A percentile compares a stretch with the other conserved stretches of the same genome.
phyloP scores from a whole-genome alignment of 2,888 invertebrate species.

The Copidosoma aretas region DNA sequence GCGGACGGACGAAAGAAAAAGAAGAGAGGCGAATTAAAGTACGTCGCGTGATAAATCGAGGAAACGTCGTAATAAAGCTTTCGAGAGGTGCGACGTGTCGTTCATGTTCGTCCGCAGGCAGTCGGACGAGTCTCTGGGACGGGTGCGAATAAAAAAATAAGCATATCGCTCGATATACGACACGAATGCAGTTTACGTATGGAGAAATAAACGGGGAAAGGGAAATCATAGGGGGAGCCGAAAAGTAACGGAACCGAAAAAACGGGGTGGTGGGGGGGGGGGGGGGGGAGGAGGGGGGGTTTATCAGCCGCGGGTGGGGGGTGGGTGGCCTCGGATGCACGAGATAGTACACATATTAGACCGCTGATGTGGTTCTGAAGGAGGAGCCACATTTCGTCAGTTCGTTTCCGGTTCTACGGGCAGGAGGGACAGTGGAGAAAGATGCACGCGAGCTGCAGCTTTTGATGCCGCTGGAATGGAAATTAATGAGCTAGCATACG shows the following conservation, averaged over 20 bases:
- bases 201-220: neutral
- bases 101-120: no score
- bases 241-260: constrained; percentile 20
- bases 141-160: constrained; percentile 1
- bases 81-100: neutral
- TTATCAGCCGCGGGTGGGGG: no score
- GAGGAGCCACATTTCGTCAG: constrained; percentile 16
- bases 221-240: constrained; percentile 5
- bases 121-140: constrained; percentile 12
- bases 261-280: no score
- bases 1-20: no score
- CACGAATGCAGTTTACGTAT: neutral
- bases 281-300: neutral
- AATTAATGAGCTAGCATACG: no score
- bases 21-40: no score
- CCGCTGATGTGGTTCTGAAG: constrained; percentile 12
- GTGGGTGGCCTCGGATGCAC: no score
- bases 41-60: no score
- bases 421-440: constrained; percentile 3
- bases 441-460: no score
- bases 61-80: constrained; percentile 1
- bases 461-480: no score
- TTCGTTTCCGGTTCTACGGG: constrained; percentile 20
- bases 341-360: no score
- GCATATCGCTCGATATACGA: no score